Evolutionary conservation across 1,140 invertebrate species (phyloP), one percentile per base, ranked within the genome.

Genomic region (Drosophila chauvacae): DNA sequence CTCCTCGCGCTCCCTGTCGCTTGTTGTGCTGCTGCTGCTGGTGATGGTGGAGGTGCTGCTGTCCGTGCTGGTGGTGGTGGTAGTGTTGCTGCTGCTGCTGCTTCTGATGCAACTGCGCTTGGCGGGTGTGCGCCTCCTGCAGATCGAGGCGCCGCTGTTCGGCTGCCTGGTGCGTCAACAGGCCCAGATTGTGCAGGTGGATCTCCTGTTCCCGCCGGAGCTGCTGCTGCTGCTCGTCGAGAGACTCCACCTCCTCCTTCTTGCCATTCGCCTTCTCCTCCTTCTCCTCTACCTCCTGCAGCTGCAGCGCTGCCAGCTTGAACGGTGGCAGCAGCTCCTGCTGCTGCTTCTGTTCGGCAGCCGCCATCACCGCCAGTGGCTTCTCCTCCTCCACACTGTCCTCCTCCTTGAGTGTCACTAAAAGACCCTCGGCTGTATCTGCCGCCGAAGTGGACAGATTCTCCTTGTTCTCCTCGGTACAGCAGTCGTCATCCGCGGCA

Each of bases 141-240:
- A 91, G 80, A 39, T 91, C 80, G 64, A 92, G 94, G 0, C 93
- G 93, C 41, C 81, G 37, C 23, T 94, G 93, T 3, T 93, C 92
- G 13, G 94, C 95, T 1, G 94, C 95, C 74, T 95, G 94, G 28
- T 94, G 93, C 1, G 95, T 95, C n/a, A 95, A 87, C 33, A 95
- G 81, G 0, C 95, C 95, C 3, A 96, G 91, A 13, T 94, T 95
- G 65, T 95, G 93, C 7, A 96, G 80, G 41, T 96, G 94, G 26
- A 93, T 94, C 73, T 95, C 95, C 81, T 96, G 96, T 30, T 92
- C 80, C 7, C 83, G 86, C 1, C 91, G 73, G 80, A 96, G 95
- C 45, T 88, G 76, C 9, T 81, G 83, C 11, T 84, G 60, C 48
- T 68, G 55, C 33, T 91, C 75, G 7, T 16, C 55, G 23, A 26